These are phyloP conservation scores for Koerneria pararmatus DNA, from an alignment of 2,888 invertebrate species.

Conservation along the genomic window DNA sequence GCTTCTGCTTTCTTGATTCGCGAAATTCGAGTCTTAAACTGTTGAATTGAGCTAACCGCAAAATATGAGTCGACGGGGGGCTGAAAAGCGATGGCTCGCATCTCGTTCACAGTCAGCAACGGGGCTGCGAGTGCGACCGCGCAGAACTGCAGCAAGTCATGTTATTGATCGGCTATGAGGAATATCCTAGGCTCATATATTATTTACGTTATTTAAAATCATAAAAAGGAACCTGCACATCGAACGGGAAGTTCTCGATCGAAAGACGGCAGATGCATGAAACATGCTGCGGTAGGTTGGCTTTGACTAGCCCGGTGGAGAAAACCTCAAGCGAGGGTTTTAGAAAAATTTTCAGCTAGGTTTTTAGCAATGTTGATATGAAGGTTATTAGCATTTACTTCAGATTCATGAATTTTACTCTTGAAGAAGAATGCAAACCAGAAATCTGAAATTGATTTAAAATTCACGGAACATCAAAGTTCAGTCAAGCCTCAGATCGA, in stretches of 20 bases:
- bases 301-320: constrained; percentile 30
- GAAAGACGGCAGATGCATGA: constrained; percentile 50
- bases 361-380: too few relatives aligned
- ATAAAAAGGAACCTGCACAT: constrained; percentile 31
- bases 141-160: constrained; percentile 37
- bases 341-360: too few relatives aligned
- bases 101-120: constrained; percentile 47
- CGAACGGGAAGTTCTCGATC: constrained; percentile 48
- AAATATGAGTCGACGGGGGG: constrained; percentile 53
- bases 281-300: constrained; percentile 54
- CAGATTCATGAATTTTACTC: too few relatives aligned
- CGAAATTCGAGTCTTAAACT: not conserved
- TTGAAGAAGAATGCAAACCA: too few relatives aligned
- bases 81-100: constrained; percentile 48
- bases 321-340: constrained; percentile 10
- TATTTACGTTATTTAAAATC: constrained; percentile 10
- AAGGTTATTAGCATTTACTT: too few relatives aligned
- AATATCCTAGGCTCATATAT: too few relatives aligned
- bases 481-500: too few relatives aligned
- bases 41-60: constrained; percentile 30
- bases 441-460: too few relatives aligned
- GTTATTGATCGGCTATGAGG: not conserved
- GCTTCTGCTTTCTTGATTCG: too few relatives aligned
- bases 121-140: constrained; percentile 52
- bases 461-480: too few relatives aligned